phyloP scores from a whole-genome alignment of 2,888 invertebrate species.

The Conus canariensis region DNA sequence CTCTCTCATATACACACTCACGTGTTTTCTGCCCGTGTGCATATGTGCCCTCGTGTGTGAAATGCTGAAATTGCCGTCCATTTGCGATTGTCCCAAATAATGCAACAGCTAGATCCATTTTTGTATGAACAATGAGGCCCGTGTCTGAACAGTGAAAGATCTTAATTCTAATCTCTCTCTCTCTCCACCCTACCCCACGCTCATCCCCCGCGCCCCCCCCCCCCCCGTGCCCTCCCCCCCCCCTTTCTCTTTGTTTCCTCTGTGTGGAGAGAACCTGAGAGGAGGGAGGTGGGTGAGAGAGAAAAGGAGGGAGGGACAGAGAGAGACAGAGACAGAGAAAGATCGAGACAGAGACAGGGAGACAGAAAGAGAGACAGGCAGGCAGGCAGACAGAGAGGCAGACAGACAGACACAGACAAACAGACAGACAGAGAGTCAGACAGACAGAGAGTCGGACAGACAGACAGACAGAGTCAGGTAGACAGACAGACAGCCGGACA shows the following conservation, averaged over 20 bases:
- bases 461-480: background rate
- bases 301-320: background rate
- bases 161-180: too few relatives aligned
- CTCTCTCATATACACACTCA: too few relatives aligned
- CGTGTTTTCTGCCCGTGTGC: background rate
- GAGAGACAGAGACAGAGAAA: background rate
- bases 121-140: too few relatives aligned
- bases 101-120: too few relatives aligned
- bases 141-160: too few relatives aligned
- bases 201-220: too few relatives aligned
- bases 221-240: too few relatives aligned
- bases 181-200: too few relatives aligned
- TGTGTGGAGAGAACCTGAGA: background rate
- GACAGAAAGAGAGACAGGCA: background rate
- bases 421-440: background rate
- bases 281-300: constrained; percentile 2
- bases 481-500: background rate
- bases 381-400: background rate
- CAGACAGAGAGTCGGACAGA: background rate
- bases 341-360: background rate
- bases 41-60: background rate
- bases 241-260: too few relatives aligned
- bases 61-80: too few relatives aligned
- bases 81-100: too few relatives aligned
- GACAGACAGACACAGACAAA: background rate